Base-by-base conservation (phyloP, 2,888 invertebrate genomes). In the Cosmia trapezina region DNA sequence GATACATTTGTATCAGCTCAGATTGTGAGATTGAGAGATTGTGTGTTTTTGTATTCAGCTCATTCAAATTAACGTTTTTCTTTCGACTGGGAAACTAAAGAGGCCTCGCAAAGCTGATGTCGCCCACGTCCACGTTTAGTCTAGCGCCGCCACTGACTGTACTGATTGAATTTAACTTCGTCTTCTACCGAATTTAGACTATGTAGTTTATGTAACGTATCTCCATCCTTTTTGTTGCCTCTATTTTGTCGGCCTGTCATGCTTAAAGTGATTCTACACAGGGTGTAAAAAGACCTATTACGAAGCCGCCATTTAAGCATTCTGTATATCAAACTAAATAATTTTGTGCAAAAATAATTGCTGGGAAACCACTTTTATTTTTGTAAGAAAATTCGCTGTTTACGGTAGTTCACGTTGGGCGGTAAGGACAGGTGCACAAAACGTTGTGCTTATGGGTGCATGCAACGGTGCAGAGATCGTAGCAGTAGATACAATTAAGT, bases 101-200 rank as follows among this genome's bases (percentile, higher is more conserved):
- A n/a, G n/a, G n/a, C n/a, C n/a, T n/a, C n/a, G n/a, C n/a, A n/a
- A n/a, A n/a, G n/a, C n/a, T n/a, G n/a, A n/a, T n/a, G n/a, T n/a
- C n/a, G n/a, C n/a, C n/a, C n/a, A n/a, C n/a, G n/a, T n/a, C n/a
- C n/a, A n/a, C n/a, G n/a, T n/a, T n/a, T n/a, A n/a, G n/a, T n/a
- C n/a, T n/a, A n/a, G n/a, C n/a, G n/a, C n/a, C n/a, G n/a, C n/a
- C n/a, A n/a, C n/a, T n/a, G n/a, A 68, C 43, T 62, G 28, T 60
- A 41, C 60, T 60, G 60, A 43, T 71, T 75, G 47, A 47, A 73
- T 41, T 57, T n/a, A n/a, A 47, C n/a, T 71, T n/a, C n/a, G n/a
- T n/a, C n/a, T n/a, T 60, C 53, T 73, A 77, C 11, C 37, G 33
- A 70, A 68, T 69, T 43, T 17, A 54, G 45, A 49, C 60, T n/a